Percentiles rank a stretch among this genome's conserved stretches.
These are phyloP conservation scores for Crossaster papposus DNA, from an alignment of 53 echinoderm and acorn worm genomes.

Conservation along the genomic window DNA sequence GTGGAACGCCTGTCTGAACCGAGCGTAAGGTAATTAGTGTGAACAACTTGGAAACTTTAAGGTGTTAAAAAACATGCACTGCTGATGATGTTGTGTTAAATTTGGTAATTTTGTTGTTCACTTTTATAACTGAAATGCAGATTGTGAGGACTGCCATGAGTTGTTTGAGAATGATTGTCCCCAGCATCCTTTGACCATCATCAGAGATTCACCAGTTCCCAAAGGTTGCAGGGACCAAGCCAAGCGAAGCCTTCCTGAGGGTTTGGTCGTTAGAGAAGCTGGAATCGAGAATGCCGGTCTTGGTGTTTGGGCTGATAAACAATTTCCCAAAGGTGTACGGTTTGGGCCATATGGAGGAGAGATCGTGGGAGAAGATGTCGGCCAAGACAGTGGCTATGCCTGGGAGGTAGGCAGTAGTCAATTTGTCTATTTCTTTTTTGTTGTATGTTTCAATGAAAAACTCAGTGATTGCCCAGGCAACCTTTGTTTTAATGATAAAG, in stretches of 20 bases:
- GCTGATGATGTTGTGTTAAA: not conserved
- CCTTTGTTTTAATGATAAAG: too few relatives aligned
- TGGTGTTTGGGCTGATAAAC: constrained; percentile 83
- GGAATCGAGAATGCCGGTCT: constrained; percentile 75
- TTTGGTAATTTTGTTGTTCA: not conserved
- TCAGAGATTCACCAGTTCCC: constrained; percentile 73
- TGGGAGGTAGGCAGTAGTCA: constrained; percentile 76
- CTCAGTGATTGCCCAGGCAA: too few relatives aligned
- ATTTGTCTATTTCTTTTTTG: not conserved
- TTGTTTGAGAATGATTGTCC: constrained; percentile 82
- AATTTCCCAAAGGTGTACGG: constrained; percentile 81
- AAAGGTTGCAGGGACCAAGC: constrained; percentile 64
- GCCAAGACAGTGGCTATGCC: constrained; percentile 87
- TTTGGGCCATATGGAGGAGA: constrained; percentile 95
- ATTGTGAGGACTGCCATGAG: constrained; percentile 92
- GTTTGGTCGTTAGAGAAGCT: constrained; percentile 68
- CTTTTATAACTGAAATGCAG: constrained; percentile 1
- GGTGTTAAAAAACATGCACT: too few relatives aligned
- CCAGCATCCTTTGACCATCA: constrained; percentile 74
- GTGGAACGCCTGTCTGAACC: too few relatives aligned
- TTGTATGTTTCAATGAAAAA: too few relatives aligned
- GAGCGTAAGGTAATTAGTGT: not conserved
- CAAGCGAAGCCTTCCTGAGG: constrained; percentile 77
- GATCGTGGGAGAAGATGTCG: constrained; percentile 70
- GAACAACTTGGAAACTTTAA: not conserved